A percentile compares a stretch with the other conserved stretches of the same genome.
Conservation (phyloP, 53 echinoderm and acorn worm species). For the Crossaster papposus region DNA sequence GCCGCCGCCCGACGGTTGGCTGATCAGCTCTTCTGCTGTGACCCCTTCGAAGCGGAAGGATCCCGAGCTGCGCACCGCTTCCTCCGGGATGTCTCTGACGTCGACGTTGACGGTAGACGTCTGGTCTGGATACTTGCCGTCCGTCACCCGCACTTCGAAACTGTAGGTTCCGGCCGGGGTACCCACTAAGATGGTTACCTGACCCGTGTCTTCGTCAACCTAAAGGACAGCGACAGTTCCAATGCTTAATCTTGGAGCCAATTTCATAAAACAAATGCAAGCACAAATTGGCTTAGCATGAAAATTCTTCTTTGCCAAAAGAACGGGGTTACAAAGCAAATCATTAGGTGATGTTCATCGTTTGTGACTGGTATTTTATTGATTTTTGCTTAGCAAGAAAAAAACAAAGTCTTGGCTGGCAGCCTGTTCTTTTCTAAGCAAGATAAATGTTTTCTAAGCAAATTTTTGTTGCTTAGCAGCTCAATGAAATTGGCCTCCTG, state of each 20-base stretch:
- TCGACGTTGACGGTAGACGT: slow-evolving; percentile 69
- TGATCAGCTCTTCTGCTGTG: slow-evolving; percentile 84
- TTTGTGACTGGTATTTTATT: too few species aligned
- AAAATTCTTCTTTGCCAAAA: too few species aligned
- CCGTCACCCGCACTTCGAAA: slow-evolving; percentile 66
- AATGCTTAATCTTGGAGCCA: too few species aligned
- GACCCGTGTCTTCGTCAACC: slow-evolving; percentile 78
- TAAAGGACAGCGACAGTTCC: slow-evolving; percentile 20
- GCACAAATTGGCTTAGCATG: too few species aligned
- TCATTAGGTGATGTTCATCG: too few species aligned
- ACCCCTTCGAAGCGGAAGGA: slow-evolving; percentile 84
- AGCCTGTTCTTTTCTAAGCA: too few species aligned
- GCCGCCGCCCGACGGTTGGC: slow-evolving; percentile 16
- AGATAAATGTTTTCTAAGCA: not conserved
- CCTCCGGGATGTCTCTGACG: slow-evolving; percentile 81
- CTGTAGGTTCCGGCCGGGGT: slow-evolving; percentile 74
- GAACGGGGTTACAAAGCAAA: too few species aligned
- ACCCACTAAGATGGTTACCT: slow-evolving; percentile 76
- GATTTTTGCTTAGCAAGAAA: too few species aligned
- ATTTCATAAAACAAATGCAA: too few species aligned
- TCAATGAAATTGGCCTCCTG: too few species aligned
- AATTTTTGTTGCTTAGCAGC: too few species aligned
- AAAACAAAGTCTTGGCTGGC: too few species aligned
- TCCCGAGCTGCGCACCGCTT: slow-evolving; percentile 89
- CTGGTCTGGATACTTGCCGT: slow-evolving; percentile 60